A percentile compares a stretch with the other conserved stretches of the same genome.
Evolutionary conservation across 1,140 invertebrate species (phyloP).

Genomic region (Venustaconcha ellipsiformis): DNA sequence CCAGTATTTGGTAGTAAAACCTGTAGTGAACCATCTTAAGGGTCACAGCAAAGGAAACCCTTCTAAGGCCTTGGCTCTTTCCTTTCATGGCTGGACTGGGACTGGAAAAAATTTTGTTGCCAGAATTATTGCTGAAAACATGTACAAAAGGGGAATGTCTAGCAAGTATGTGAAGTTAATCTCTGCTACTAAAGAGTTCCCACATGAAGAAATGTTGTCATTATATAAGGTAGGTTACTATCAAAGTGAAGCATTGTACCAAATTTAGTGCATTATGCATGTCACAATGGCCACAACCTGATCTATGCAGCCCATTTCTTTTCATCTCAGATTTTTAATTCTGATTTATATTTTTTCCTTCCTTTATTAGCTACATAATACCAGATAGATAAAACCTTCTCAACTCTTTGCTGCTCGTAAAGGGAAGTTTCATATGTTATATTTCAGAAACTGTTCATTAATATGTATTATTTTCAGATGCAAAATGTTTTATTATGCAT

Average conservation of each 20-base stretch:
- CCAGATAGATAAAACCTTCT: too few species aligned
- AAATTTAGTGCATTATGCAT: too few species aligned
- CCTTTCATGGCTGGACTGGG: slow-evolving; percentile 65
- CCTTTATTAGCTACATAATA: too few species aligned
- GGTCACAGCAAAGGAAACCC: slow-evolving; percentile 39
- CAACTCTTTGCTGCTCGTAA: too few species aligned
- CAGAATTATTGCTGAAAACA: slow-evolving; percentile 81
- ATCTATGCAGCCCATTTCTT: too few species aligned
- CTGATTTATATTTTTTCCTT: too few species aligned
- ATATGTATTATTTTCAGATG: too few species aligned
- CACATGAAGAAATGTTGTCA: slow-evolving; percentile 65
- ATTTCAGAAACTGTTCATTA: too few species aligned
- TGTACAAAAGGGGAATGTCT: slow-evolving; percentile 80
- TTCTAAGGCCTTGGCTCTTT: slow-evolving; percentile 59
- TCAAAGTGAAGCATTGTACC: background rate
- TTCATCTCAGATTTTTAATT: too few species aligned
- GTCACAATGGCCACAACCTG: too few species aligned
- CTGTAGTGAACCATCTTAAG: slow-evolving; percentile 33
- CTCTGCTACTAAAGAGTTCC: slow-evolving; percentile 84
- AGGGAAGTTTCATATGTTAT: too few species aligned
- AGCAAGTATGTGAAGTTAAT: slow-evolving; percentile 86
- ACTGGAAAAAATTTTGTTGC: slow-evolving; percentile 76
- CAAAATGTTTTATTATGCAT: too few species aligned
- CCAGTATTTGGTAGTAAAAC: slow-evolving; percentile 41
- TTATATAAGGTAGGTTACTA: slow-evolving; percentile 50